Conservation (phyloP, 92 coral and sea anemone species). For the Umimayanthus kanabou region DNA sequence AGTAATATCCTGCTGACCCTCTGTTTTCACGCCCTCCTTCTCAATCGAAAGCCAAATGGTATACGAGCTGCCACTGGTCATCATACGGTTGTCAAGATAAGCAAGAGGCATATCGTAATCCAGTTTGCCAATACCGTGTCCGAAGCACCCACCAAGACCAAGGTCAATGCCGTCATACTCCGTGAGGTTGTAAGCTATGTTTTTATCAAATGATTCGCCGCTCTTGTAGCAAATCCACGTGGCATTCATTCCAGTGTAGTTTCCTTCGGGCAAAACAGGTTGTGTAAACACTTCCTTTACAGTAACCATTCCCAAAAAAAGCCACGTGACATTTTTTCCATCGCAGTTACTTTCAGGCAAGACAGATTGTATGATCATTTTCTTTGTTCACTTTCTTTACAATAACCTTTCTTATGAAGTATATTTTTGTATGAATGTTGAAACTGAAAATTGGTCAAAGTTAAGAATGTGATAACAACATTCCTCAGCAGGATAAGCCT, state of each 20-base stretch:
- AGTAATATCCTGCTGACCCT: background rate
- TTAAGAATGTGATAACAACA: too few species aligned
- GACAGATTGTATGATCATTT: too few species aligned
- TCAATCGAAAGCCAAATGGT: background rate
- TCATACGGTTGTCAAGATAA: constrained; percentile 3
- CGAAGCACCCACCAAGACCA: constrained; percentile 26
- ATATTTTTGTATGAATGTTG: background rate
- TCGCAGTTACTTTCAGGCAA: constrained; percentile 13
- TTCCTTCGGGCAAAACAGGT: too few species aligned
- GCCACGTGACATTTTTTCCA: constrained; percentile 21
- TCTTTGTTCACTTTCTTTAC: background rate
- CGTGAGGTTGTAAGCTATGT: background rate
- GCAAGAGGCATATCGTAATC: constrained; percentile 30
- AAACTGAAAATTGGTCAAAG: too few species aligned
- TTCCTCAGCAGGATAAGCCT: too few species aligned
- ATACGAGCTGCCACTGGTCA: background rate
- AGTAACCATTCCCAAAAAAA: background rate
- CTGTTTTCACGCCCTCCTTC: background rate
- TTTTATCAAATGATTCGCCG: too few species aligned
- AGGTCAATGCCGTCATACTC: background rate
- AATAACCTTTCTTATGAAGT: background rate
- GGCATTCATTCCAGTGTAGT: too few species aligned
- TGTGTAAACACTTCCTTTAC: too few species aligned
- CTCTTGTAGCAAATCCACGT: too few species aligned
- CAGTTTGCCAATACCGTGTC: constrained; percentile 6